Conservation (phyloP, 2,888 invertebrate genomes). For the Drosophila anceps region DNA sequence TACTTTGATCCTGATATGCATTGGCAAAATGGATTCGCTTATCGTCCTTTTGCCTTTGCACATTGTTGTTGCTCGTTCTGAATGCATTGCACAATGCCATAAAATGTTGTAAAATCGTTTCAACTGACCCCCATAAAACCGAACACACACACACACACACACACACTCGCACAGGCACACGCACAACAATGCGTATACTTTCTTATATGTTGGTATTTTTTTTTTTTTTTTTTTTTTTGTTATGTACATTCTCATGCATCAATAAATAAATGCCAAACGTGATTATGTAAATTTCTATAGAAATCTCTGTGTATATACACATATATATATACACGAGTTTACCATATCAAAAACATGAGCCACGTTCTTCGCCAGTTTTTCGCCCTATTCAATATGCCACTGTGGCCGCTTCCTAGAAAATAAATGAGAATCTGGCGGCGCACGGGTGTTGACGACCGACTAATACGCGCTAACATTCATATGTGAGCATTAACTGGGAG, state of each 20-base stretch:
- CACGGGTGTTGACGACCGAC: background rate
- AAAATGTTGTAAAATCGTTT: slow-evolving; percentile 73
- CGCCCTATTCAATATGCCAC: slow-evolving; percentile 8
- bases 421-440: background rate
- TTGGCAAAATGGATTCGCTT: slow-evolving; percentile 16
- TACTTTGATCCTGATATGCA: slow-evolving; percentile 23
- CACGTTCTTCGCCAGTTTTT: slow-evolving; percentile 16
- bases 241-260: slow-evolving; percentile 59
- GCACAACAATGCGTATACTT: slow-evolving; percentile 31
- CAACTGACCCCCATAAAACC: slow-evolving; percentile 63
- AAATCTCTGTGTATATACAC: slow-evolving; percentile 55
- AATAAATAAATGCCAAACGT: slow-evolving; percentile 80
- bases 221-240: slow-evolving; percentile 37
- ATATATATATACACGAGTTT: slow-evolving; percentile 22
- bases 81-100: slow-evolving; percentile 73
- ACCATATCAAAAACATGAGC: slow-evolving; percentile 34
- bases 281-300: slow-evolving; percentile 78
- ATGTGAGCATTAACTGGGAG: background rate
- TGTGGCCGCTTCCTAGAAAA: slow-evolving; percentile 19
- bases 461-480: background rate
- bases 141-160: slow-evolving; percentile 21
- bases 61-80: slow-evolving; percentile 50
- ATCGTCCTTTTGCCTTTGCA: slow-evolving; percentile 38
- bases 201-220: slow-evolving; percentile 42
- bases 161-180: slow-evolving; percentile 21